A percentile compares a stretch with the other conserved stretches of the same genome.
phyloP scores from a whole-genome alignment of 2,797 vertebrate species.

The Ispidina lecontei region DNA sequence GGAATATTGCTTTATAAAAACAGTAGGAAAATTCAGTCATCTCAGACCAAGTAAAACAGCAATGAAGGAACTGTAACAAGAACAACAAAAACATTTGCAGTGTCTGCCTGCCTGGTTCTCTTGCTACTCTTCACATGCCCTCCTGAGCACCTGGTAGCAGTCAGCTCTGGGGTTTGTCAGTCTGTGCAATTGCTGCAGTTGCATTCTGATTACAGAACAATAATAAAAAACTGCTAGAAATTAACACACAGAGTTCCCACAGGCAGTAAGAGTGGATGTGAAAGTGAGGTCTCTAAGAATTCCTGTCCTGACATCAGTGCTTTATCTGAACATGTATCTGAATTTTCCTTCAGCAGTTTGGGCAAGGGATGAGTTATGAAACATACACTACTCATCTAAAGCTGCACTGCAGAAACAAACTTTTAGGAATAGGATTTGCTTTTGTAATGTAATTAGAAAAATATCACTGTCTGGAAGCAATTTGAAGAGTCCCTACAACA shows the following conservation, averaged over 20 bases:
- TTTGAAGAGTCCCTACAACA: slow-evolving; percentile 65
- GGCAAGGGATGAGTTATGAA: not conserved
- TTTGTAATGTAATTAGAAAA: slow-evolving; percentile 63
- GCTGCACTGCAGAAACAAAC: not conserved
- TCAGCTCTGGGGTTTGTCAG: not conserved
- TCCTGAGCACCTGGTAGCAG: not conserved
- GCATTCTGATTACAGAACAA: not conserved
- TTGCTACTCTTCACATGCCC: not conserved
- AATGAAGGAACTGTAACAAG: not conserved
- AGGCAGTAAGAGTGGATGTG: not conserved
- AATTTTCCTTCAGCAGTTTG: not conserved
- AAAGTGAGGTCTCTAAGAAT: not conserved
- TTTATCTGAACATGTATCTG: not conserved
- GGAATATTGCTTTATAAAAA: not conserved
- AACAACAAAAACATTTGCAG: not conserved
- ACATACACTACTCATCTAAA: not conserved
- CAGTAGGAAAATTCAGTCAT: not conserved
- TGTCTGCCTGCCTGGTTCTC: not conserved
- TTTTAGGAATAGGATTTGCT: slow-evolving; percentile 38
- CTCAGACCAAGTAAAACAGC: not conserved
- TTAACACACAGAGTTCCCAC: not conserved
- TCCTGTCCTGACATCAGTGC: not conserved
- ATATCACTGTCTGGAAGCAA: slow-evolving; percentile 73
- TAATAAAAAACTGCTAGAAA: not conserved
- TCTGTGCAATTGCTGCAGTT: not conserved